A percentile compares a stretch with the other conserved stretches of the same genome.
These are phyloP conservation scores for Choloepus didactylus DNA, from an alignment of 2,797 vertebrate species.

Conservation along the genomic window DNA sequence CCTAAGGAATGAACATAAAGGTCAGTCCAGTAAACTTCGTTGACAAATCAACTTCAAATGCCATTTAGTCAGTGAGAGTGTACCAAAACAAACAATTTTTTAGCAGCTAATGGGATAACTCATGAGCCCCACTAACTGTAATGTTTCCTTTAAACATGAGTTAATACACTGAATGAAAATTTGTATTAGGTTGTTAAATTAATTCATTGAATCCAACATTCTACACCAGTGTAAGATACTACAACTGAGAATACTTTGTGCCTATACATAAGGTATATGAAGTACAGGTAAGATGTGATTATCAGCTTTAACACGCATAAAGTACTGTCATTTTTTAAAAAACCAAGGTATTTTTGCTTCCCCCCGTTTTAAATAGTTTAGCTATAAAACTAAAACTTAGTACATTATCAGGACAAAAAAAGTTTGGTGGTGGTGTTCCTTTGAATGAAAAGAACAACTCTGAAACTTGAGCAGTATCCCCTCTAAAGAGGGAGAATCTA, in stretches of 20 bases:
- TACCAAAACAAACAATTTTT: slow-evolving; percentile 68
- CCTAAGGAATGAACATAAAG: slow-evolving; percentile 78
- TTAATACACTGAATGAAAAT: slow-evolving; percentile 66
- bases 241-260: background rate
- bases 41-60: slow-evolving; percentile 76
- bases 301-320: background rate
- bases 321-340: background rate
- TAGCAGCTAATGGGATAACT: slow-evolving; percentile 74
- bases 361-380: background rate
- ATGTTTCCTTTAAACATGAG: slow-evolving; percentile 74
- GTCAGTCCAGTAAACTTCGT: slow-evolving; percentile 71
- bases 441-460: background rate
- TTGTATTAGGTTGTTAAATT: slow-evolving; percentile 37
- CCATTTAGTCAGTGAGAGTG: slow-evolving; percentile 63
- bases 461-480: background rate
- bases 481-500: background rate
- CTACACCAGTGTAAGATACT: background rate
- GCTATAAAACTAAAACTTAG: slow-evolving; percentile 11
- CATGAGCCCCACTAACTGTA: slow-evolving; percentile 55
- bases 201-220: slow-evolving; percentile 35
- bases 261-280: background rate
- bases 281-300: background rate
- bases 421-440: background rate
- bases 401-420: background rate
- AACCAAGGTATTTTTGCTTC: background rate